These are phyloP conservation scores for Emydura subglobosa DNA, from an alignment of 2,113 vertebrate genomes.

Conservation along the genomic window DNA sequence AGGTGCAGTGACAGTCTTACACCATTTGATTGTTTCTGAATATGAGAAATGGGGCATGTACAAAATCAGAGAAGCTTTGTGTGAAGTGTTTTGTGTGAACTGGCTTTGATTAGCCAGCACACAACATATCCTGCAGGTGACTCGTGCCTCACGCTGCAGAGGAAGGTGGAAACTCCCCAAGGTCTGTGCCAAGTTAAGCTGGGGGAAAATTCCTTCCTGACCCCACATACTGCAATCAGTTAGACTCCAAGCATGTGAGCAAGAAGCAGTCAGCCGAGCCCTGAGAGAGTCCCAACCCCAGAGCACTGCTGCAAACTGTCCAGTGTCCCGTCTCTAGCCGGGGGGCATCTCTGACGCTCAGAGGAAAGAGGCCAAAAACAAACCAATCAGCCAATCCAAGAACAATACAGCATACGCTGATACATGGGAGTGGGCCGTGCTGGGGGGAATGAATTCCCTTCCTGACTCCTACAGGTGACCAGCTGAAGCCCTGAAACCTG, in stretches of 20 bases:
- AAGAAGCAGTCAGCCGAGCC: background rate
- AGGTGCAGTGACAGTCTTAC: background rate
- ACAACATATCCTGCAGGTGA: rapidly evolving
- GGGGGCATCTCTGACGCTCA: background rate
- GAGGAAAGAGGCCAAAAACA: background rate
- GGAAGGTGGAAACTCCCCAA: background rate
- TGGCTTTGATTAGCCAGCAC: background rate
- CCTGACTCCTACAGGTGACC: background rate
- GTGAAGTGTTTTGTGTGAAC: no score
- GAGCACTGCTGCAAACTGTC: background rate
- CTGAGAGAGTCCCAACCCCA: background rate
- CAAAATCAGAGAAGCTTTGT: background rate
- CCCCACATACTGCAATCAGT: background rate
- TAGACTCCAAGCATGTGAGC: background rate
- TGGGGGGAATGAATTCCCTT: background rate
- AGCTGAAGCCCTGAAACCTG: background rate
- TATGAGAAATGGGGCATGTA: background rate
- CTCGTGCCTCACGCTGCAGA: background rate
- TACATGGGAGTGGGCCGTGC: background rate
- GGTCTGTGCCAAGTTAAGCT: background rate
- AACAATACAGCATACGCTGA: no score
- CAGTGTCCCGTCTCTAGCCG: background rate
- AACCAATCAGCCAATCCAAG: background rate
- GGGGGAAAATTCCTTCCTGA: background rate
- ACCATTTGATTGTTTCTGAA: rapidly evolving